Percentiles rank a stretch among this genome's conserved stretches.
These are phyloP conservation scores for Elaeidobius kamerunicus DNA, from an alignment of 2,888 invertebrate genomes.

Conservation along the genomic window DNA sequence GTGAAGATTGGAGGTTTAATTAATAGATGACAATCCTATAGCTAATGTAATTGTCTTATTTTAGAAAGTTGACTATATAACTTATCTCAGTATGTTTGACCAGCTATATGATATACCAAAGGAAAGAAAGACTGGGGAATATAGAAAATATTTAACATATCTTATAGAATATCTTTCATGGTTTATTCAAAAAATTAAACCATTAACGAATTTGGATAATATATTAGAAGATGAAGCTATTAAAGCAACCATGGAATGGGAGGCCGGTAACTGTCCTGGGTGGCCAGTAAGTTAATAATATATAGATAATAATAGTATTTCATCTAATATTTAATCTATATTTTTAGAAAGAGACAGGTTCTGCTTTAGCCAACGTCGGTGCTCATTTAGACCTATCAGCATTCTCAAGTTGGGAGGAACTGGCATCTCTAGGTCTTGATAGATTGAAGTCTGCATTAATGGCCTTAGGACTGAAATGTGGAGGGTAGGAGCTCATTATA, in stretches of 20 bases:
- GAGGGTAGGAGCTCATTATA: constrained; percentile 69
- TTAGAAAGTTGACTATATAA: constrained; percentile 91
- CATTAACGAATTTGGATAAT: constrained; percentile 75
- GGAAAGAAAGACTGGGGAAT: constrained; percentile 85
- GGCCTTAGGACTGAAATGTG: constrained; percentile 96
- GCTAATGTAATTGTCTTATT: constrained; percentile 14
- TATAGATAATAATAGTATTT: constrained; percentile 1
- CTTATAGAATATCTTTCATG: constrained; percentile 83
- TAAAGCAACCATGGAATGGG: constrained; percentile 86
- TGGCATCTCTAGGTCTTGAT: constrained; percentile 95
- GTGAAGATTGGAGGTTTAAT: too few relatives aligned
- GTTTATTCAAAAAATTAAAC: constrained; percentile 80
- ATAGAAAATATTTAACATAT: constrained; percentile 78
- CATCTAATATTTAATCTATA: not conserved
- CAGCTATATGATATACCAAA: constrained; percentile 93
- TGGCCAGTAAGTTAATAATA: constrained; percentile 69
- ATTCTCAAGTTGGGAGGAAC: constrained; percentile 95
- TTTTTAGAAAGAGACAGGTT: constrained; percentile 82
- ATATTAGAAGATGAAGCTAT: constrained; percentile 75
- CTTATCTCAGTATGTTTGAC: constrained; percentile 91
- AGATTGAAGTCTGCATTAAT: constrained; percentile 95
- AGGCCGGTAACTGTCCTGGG: constrained; percentile 85
- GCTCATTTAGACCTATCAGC: constrained; percentile 98
- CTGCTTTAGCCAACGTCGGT: constrained; percentile 89
- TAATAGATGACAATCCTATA: not conserved